phyloP scores from a whole-genome alignment of 2,888 invertebrate genomes.

The Agonum fuliginosum region DNA sequence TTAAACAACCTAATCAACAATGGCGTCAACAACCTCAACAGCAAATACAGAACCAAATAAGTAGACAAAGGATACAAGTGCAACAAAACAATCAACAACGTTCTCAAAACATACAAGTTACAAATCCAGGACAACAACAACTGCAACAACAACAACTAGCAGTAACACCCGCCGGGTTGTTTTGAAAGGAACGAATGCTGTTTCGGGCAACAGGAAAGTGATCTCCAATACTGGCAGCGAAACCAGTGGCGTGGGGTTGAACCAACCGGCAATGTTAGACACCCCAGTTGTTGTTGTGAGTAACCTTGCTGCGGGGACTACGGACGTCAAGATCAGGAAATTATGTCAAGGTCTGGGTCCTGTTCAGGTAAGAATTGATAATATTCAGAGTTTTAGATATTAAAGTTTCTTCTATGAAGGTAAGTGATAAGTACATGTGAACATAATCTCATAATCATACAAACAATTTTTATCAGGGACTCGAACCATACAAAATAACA shows the following conservation, averaged over 20 bases:
- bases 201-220: slow-evolving; percentile 65
- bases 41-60: no score
- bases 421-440: slow-evolving; percentile 34
- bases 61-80: no score
- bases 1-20: slow-evolving; percentile 19
- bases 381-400: slow-evolving; percentile 39
- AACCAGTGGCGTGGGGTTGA: slow-evolving; percentile 12
- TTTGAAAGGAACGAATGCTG: slow-evolving; percentile 38
- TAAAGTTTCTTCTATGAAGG: background rate
- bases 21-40: background rate
- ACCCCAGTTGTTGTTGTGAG: slow-evolving; percentile 72
- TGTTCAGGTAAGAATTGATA: slow-evolving; percentile 71
- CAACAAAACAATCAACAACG: no score
- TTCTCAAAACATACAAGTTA: no score
- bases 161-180: slow-evolving; percentile 55
- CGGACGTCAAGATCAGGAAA: slow-evolving; percentile 72
- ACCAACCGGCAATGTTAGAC: slow-evolving; percentile 65
- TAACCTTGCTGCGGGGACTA: slow-evolving; percentile 73
- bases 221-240: slow-evolving; percentile 63
- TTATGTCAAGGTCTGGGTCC: slow-evolving; percentile 74
- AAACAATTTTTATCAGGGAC: no score
- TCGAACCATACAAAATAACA: no score
- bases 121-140: background rate
- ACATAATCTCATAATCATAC: background rate
- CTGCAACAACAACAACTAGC: background rate